Base-by-base conservation (phyloP, 2,797 vertebrate species). In the Peromyscus attwateri region DNA sequence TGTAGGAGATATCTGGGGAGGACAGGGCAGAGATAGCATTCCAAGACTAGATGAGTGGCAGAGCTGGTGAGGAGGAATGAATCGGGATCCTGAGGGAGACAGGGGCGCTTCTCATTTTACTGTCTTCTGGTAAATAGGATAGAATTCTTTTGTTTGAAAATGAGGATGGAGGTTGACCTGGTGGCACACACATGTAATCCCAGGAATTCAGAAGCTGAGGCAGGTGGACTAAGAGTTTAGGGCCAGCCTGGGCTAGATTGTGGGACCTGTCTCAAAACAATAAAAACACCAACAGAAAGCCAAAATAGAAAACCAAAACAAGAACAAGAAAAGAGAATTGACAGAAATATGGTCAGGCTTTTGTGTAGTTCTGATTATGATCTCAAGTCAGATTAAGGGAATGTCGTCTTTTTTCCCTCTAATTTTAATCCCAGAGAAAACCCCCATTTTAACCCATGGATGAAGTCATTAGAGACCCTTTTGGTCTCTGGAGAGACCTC, bases 301-400 rank as follows among this genome's bases (percentile, higher is more conserved):
- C n/a, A 57, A 88, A 57, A 40, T 49, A 71, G 12, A 57, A 87
- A 46, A 21, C 17, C 3, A 37, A 23, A 75, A 76, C 27, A 75
- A 60, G n/a, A 60, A 37, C 16, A 46, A 31, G 17, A 62, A 34
- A 60, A 60, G 40, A 88, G 68, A 92, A 77, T 37, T 31, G 37
- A 17, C 1, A 81, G 55, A 60, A 25, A n/a, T 21, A 87, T 52
- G 29, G 68, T 49, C 31, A 49, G 17, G 25, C 34, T 70, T 70
- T 11, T 66, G 40, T 87, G 46, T 17, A 66, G 10, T 89, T 97
- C 75, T 84, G 46, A 68, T 52, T 95, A 40, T 80, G 14, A 87
- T 83, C 52, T 83, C 37, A 85, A 71, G 89, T 95, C 25, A 71
- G 21, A 94, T n/a, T 68, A 68, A 93, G 66, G 60, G 57, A 29